Base-by-base conservation (phyloP, 2,888 invertebrate genomes). In the Pemphredon lugubris region DNA sequence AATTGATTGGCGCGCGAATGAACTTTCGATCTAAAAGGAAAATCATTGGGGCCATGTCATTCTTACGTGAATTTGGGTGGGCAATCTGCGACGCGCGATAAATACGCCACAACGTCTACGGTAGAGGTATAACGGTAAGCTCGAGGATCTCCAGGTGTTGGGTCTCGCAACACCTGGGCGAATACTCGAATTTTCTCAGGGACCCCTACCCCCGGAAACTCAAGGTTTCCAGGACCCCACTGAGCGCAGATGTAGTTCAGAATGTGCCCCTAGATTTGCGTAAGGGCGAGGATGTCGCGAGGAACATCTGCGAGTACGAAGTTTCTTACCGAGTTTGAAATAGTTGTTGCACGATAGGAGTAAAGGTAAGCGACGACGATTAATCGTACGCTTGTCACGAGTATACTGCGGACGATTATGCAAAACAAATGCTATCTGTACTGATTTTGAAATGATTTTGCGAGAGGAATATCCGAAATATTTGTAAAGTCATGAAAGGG, bases 131-230 rank as follows among this genome's bases (percentile, higher is more conserved):
- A 75, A 77, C 75, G 75, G 77, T 70, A 73, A 60, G 54, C 63
- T 53, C 66, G 66, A 73, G 75, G 57, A 70, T 63, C 72, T 58
- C 75, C 77, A 75, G 75, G 77, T 77, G 75, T 57, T 66, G 34
- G 45, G 47, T 32, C 42, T 16, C 47, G 39, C 58, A 68, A 70
- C 77, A 77, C 76, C 77, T 77, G 77, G 77, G 50, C 60, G 69
- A 40, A 34, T 40, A 68, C 61, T 68, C 59, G 64, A 65, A 75
- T 77, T 77, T 77, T 77, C 76, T 77, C 76, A 76, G 67, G 76
- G 63, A 59, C 57, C 76, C 73, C 59, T 59, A 14, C 26, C 2
- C 21, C 48, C 42, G 39, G 39, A 70, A 77, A 67, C 60, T 51
- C 63, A 68, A 59, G 73, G 75, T 70, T 60, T 60, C 64, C 48